phyloP scores from a whole-genome alignment of 2,888 invertebrate species.

The Oligia strigilis region DNA sequence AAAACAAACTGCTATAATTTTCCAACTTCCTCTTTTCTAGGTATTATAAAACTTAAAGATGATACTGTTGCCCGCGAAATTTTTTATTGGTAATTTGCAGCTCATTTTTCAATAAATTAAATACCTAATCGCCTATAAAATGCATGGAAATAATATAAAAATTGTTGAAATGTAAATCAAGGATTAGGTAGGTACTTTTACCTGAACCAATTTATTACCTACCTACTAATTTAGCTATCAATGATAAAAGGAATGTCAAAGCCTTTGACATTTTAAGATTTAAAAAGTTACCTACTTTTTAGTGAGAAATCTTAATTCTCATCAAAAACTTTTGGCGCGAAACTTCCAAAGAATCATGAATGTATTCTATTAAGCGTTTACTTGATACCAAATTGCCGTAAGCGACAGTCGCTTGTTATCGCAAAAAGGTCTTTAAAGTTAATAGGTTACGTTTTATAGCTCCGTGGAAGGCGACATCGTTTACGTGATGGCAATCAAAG shows the following conservation, averaged over 20 bases:
- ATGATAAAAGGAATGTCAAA: neutral
- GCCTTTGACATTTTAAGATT: conserved; percentile 7
- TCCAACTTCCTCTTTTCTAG: neutral
- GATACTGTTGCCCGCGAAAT: neutral
- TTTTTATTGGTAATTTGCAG: neutral
- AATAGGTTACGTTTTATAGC: conserved; percentile 79
- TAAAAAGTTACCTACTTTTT: conserved; percentile 8
- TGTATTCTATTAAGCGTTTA: conserved; percentile 51
- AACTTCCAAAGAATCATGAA: conserved; percentile 54
- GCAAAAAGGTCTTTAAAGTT: conserved; percentile 75
- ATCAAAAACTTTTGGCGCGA: conserved; percentile 61
- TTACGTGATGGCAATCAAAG: conserved; percentile 68
- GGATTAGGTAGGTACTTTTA: neutral
- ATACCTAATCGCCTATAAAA: neutral
- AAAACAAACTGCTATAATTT: neutral
- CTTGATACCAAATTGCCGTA: conserved; percentile 68
- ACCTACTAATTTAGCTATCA: neutral
- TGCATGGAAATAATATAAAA: neutral
- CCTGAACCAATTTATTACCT: too few species aligned
- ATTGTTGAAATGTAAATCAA: neutral
- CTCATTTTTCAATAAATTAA: neutral
- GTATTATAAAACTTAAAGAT: neutral
- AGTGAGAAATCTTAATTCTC: conserved; percentile 29
- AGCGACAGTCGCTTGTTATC: conserved; percentile 67
- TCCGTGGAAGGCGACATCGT: conserved; percentile 68